Base-by-base conservation (phyloP, 2,113 vertebrate species). In the Poecilia latipinna region DNA sequence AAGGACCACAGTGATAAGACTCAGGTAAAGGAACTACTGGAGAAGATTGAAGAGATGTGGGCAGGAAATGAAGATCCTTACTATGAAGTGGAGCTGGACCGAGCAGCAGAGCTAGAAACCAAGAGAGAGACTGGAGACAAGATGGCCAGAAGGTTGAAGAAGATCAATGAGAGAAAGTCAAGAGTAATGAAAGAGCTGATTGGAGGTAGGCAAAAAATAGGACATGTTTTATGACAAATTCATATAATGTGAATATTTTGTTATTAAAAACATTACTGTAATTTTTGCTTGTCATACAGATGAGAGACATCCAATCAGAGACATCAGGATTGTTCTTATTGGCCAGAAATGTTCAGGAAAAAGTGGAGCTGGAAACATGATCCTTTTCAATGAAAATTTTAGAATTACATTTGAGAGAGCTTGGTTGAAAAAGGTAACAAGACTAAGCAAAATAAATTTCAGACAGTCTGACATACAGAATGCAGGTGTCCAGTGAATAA, bases 291-390 rank as follows among this genome's bases (percentile, higher is more conserved):
- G 1, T 29, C 1, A 2, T 29, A 28, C 69, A 78, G 69, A 26
- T 32, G 51, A 61, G 54, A 29, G 2, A 0, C 63, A 35, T 68
- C 1, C 0, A 61, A 0, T 78, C 51, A 61, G 24, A 29, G 37
- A 72, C n/a, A 57, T 78, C 24, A 72, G 28, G 54, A 28, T 78
- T 35, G 29, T 78, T 24, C 69, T 78, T 57, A 1, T 29, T 29
- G 29, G 29, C 3, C 29, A 29, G 29, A 29, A 29, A 29, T 29
- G 29, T 29, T 29, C 76, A 29, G 76, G 69, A 44, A 78, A 78
- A 61, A 67, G 76, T 29, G 17, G 3, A 26, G 8, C 69, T 15
- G 76, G 76, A 35, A 72, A 78, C 35, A 12, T 12, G 0, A 70
- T 77, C 12, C 8, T 77, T 1, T 70, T 65, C 4, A 8, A 39